These are phyloP conservation scores for Dendrolimus punctatus DNA, from an alignment of 1,140 invertebrate genomes.

Conservation along the genomic window DNA sequence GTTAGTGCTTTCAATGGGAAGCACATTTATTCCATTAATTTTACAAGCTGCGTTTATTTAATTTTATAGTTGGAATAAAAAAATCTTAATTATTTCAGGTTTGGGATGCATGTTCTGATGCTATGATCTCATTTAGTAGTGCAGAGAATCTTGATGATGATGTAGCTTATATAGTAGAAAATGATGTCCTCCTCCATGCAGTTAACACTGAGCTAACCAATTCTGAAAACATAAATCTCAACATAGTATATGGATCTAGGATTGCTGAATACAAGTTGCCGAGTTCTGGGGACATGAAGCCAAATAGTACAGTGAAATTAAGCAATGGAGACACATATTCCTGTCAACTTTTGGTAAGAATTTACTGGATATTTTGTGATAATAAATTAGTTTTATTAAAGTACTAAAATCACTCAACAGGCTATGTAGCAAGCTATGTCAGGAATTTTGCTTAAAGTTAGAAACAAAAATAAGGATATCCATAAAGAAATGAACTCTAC, in stretches of 20 bases:
- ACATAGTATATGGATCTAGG: constrained; percentile 52
- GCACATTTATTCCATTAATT: too few species aligned
- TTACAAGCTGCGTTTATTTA: too few species aligned
- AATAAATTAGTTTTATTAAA: too few species aligned
- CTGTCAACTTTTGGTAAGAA: constrained; percentile 75
- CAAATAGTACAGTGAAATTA: constrained; percentile 59
- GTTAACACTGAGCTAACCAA: constrained; percentile 71
- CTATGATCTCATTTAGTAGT: constrained; percentile 89
- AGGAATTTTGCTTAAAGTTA: too few species aligned
- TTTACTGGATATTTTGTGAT: constrained; percentile 14
- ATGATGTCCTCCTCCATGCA: constrained; percentile 87
- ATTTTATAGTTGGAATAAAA: too few species aligned
- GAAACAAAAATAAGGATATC: too few species aligned
- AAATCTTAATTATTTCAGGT: constrained; percentile 76
- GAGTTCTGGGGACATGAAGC: constrained; percentile 9
- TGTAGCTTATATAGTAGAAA: constrained; percentile 95
- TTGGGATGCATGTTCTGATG: constrained; percentile 93
- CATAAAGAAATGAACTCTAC: too few species aligned
- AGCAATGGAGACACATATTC: constrained; percentile 73
- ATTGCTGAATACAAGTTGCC: constrained; percentile 43
- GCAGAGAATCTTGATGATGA: constrained; percentile 79
- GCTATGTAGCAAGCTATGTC: too few species aligned
- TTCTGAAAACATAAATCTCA: constrained; percentile 34
- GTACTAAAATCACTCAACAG: too few species aligned
- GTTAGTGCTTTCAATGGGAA: too few species aligned